Percentiles rank a stretch among this genome's conserved stretches.
phyloP scores from a whole-genome alignment of 1,140 invertebrate species.

The Lordiphosa collinella region DNA sequence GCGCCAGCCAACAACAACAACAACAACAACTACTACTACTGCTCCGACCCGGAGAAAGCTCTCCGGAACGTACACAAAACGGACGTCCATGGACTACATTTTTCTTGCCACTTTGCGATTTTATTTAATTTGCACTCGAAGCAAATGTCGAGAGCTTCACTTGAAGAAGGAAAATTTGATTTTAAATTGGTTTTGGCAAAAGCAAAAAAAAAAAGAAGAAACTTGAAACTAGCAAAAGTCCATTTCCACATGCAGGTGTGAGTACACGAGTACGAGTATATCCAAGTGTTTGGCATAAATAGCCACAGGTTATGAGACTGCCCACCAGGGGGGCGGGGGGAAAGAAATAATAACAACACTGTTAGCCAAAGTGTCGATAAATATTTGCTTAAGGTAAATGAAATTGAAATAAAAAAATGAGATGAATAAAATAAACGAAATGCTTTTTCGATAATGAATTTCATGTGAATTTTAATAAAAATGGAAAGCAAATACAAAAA shows the following conservation, averaged over 20 bases:
- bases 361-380: constrained; percentile 40
- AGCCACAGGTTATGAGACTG: constrained; percentile 59
- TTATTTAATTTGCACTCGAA: constrained; percentile 75
- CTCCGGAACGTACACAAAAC: constrained; percentile 8
- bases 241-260: constrained; percentile 36
- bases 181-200: constrained; percentile 66
- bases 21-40: constrained; percentile 21
- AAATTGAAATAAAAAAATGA: constrained; percentile 35
- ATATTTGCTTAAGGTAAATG: constrained; percentile 53
- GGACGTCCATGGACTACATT: constrained; percentile 33
- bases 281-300: constrained; percentile 48
- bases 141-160: constrained; percentile 38
- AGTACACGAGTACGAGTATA: constrained; percentile 1
- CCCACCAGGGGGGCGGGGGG: neutral
- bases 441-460: neutral
- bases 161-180: constrained; percentile 57
- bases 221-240: constrained; percentile 54
- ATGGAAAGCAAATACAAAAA: no score
- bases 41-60: constrained; percentile 7
- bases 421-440: constrained; percentile 34
- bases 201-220: constrained; percentile 3
- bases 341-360: constrained; percentile 21
- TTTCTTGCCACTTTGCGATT: constrained; percentile 55
- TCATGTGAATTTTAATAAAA: no score
- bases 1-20: constrained; percentile 29